These are phyloP conservation scores for Eremophila alpestris DNA, from an alignment of 2,797 vertebrate species.

Conservation along the genomic window DNA sequence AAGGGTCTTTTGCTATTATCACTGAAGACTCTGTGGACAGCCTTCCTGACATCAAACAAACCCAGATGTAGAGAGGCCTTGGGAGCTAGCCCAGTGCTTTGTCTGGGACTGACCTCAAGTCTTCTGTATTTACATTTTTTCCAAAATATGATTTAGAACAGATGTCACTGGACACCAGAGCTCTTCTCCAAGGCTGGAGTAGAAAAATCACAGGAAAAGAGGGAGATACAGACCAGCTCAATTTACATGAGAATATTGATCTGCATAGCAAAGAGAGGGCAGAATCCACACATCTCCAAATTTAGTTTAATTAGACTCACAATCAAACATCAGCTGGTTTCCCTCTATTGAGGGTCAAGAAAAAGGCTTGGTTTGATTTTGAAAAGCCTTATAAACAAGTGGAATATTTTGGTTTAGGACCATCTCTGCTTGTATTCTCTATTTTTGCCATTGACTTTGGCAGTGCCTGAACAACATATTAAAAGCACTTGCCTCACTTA, in stretches of 20 bases:
- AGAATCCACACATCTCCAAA: neutral
- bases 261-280: neutral
- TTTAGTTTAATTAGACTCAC: neutral
- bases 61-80: conserved; percentile 13
- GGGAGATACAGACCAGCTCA: neutral
- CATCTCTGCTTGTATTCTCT: neutral
- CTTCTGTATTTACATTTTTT: conserved; percentile 21
- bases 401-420: neutral
- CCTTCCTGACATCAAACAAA: conserved; percentile 32
- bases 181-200: neutral
- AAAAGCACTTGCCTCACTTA: conserved; percentile 20
- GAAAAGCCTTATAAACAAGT: neutral
- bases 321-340: neutral
- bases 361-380: neutral
- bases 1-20: neutral
- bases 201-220: conserved; percentile 43
- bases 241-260: neutral
- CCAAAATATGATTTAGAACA: conserved; percentile 48
- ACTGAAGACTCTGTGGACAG: neutral
- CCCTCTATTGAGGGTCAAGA: neutral
- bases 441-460: neutral
- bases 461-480: neutral
- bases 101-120: conserved; percentile 45
- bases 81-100: conserved; percentile 33
- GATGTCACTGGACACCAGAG: conserved; percentile 38